Base-by-base conservation (phyloP, 2,113 vertebrate genomes). In the Neotoma lepida region DNA sequence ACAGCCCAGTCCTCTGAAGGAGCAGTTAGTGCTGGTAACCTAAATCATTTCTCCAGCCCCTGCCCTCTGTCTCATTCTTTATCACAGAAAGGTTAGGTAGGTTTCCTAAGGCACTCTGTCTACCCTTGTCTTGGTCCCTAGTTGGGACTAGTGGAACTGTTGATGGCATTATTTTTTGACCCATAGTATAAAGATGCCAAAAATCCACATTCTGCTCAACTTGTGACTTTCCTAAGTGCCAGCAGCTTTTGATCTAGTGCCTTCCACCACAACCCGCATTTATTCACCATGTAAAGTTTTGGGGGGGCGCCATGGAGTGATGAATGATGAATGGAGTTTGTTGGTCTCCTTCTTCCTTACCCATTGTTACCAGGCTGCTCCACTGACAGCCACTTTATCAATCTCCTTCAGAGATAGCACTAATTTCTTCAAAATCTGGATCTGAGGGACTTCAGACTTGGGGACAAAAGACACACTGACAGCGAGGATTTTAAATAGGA, bases 361-460 rank as follows among this genome's bases (percentile, higher is more conserved):
- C 39, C 39, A 44, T 20, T 22, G 18, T 84, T 84, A 63, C 15
- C 4, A 41, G 12, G n/a, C 54, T 41, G 78, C 12, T 58, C n/a
- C 22, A 51, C 51, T 14, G 51, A 51, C 51, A 39, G 54, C 35
- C 35, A 39, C 58, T 81, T 81, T 58, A 15, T 56, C 26, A 56
- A 12, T 68, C 10, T 81, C 33, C 54, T 89, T 88, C 49, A 88
- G 89, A 58, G 22, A 14, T 49, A 54, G 24, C 77, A 68, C 1
- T 0, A 7, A 68, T 90, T 90, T 54, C 33, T 74, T 93, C 49
- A 49, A 81, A 78, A 80, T 93, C 28, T 66, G 51, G 56, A 68
- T 89, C 88, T 51, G 56, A 93, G 46, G 35, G 63, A 54, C n/a
- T 93, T 76, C 51, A 58, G 66, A 86, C 24, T 93, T 51, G 54